phyloP scores from a whole-genome alignment of 2,888 invertebrate species.

The Falcaria lacertinaria region DNA sequence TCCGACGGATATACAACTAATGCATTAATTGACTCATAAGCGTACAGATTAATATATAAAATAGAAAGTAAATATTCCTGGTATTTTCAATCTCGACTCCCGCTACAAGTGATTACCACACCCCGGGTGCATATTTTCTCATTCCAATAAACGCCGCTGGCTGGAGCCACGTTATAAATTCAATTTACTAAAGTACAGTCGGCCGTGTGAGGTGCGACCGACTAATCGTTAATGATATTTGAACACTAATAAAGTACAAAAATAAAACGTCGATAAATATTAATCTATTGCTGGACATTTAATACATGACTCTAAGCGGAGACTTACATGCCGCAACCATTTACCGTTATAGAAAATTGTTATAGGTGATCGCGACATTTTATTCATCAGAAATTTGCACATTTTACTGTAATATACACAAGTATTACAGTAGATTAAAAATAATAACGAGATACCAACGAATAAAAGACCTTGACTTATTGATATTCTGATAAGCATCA shows the following conservation, averaged over 20 bases:
- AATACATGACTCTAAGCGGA: conserved; percentile 38
- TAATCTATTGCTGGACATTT: conserved; percentile 62
- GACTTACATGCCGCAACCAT: conserved; percentile 42
- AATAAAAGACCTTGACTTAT: too few species aligned
- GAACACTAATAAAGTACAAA: conserved; percentile 69
- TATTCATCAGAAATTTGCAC: too few species aligned
- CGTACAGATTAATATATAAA: conserved; percentile 35
- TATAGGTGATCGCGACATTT: not conserved
- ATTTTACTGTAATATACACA: too few species aligned
- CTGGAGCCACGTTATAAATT: conserved; percentile 49
- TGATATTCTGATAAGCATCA: too few species aligned
- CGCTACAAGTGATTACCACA: conserved; percentile 43
- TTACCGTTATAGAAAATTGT: not conserved
- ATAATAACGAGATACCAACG: too few species aligned
- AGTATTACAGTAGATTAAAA: too few species aligned
- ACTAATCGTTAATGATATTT: conserved; percentile 71
- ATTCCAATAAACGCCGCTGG: conserved; percentile 48
- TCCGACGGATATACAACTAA: conserved; percentile 17
- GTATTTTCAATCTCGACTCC: conserved; percentile 45
- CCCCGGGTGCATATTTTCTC: conserved; percentile 47
- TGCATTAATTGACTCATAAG: conserved; percentile 57
- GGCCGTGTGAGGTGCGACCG: conserved; percentile 51
- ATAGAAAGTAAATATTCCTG: conserved; percentile 54
- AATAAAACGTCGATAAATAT: conserved; percentile 71
- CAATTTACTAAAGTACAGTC: conserved; percentile 29